Conservation (phyloP, 2,797 vertebrate genomes). For the Channallabes apus region DNA sequence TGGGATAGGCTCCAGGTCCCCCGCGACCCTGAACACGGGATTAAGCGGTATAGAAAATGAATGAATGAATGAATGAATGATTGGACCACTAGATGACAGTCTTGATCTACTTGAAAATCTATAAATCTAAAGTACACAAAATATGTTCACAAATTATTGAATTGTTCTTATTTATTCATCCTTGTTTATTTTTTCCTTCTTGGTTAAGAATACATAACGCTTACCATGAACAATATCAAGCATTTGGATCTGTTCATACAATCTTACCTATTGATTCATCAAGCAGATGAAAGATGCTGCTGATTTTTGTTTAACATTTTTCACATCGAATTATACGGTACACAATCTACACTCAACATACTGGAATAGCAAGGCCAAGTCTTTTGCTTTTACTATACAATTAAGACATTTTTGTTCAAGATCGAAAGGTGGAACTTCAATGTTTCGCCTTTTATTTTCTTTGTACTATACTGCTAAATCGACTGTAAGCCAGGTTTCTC, state of each 20-base stretch:
- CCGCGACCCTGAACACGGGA: too few relatives aligned
- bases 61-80: too few relatives aligned
- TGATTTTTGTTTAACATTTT: not conserved
- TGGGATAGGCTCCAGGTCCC: too few relatives aligned
- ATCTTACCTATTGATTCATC: not conserved
- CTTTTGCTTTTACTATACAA: not conserved
- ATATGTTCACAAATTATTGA: not conserved
- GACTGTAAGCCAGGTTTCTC: too few relatives aligned
- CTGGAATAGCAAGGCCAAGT: not conserved
- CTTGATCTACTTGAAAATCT: constrained; percentile 12
- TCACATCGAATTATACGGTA: not conserved
- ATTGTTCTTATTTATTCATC: not conserved
- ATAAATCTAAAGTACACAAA: not conserved
- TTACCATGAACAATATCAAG: not conserved
- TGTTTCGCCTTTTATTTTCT: not conserved
- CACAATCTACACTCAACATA: not conserved
- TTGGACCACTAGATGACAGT: constrained; percentile 40
- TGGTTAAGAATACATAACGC: not conserved
- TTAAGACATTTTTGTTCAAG: not conserved
- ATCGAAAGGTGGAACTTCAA: not conserved
- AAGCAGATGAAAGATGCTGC: not conserved
- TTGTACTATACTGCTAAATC: too few relatives aligned
- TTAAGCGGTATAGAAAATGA: too few relatives aligned
- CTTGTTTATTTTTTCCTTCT: not conserved
- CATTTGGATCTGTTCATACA: not conserved